phyloP scores from a whole-genome alignment of 2,888 invertebrate species.

The Boloria euphrosyne region DNA sequence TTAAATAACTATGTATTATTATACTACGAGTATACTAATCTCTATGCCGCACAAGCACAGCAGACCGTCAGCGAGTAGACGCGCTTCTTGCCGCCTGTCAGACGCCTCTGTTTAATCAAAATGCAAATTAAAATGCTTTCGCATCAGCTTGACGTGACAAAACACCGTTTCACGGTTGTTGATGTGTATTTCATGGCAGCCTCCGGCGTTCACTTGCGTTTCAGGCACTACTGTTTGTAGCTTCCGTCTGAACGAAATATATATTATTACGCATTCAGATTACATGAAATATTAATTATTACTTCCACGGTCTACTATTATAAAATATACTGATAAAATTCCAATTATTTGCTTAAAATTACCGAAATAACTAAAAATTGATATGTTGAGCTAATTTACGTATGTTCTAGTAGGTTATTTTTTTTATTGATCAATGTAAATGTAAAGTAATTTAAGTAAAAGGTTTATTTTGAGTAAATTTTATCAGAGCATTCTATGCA shows the following conservation, averaged over 20 bases:
- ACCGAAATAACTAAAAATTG: no score
- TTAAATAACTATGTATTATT: conserved; percentile 6
- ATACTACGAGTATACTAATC: conserved; percentile 1
- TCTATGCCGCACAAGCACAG: conserved; percentile 9
- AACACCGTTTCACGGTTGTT: conserved; percentile 48
- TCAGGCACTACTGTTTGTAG: conserved; percentile 16
- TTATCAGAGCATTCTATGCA: no score
- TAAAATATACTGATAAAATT: no score
- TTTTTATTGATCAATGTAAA: no score
- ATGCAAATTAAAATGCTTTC: conserved; percentile 64
- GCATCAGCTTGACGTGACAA: conserved; percentile 54
- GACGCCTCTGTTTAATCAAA: conserved; percentile 61
- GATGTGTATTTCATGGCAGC: conserved; percentile 51
- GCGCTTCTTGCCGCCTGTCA: conserved; percentile 46
- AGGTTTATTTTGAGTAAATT: no score
- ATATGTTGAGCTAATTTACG: no score
- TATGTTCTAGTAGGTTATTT: no score
- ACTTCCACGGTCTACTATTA: no score
- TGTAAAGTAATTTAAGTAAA: no score
- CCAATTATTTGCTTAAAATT: no score
- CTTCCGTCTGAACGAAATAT: conserved; percentile 14
- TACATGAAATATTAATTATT: no score
- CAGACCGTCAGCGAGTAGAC: conserved; percentile 36
- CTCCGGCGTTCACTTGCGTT: conserved; percentile 32
- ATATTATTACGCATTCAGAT: not conserved